phyloP scores from a whole-genome alignment of 2,113 vertebrate genomes.

The Macaca mulatta region DNA sequence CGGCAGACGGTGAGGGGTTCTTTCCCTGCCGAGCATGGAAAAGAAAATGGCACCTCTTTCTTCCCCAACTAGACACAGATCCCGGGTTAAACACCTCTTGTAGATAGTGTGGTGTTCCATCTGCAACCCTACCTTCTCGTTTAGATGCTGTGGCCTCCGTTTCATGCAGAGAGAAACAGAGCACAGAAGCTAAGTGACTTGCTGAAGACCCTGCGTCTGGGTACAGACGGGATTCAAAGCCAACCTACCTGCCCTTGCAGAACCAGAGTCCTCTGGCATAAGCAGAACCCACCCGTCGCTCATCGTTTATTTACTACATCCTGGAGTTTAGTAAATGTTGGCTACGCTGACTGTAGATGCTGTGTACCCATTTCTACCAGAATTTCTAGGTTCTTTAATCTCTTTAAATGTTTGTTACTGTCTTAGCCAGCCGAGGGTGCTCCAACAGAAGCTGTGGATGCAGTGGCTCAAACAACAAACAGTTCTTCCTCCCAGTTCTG shows the following conservation, averaged over 20 bases:
- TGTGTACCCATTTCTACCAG: neutral
- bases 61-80: fast-evolving
- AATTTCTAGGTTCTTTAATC: neutral
- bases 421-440: neutral
- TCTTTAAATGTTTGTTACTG: neutral
- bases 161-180: neutral
- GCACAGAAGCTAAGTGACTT: too few species aligned
- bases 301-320: neutral
- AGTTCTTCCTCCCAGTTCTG: fast-evolving
- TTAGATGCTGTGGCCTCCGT: too few species aligned
- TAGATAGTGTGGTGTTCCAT: fast-evolving
- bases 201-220: neutral
- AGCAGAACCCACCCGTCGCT: too few species aligned
- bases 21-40: fast-evolving
- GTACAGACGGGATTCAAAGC: neutral
- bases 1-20: fast-evolving
- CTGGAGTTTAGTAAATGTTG: neutral
- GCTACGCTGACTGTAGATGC: too few species aligned
- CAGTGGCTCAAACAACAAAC: fast-evolving
- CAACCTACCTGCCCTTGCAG: neutral
- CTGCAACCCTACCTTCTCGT: fast-evolving
- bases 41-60: fast-evolving
- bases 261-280: neutral
- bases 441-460: fast-evolving
- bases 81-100: fast-evolving